Evolutionary conservation across 2,113 vertebrate genomes (phyloP), one percentile per base, ranked within the genome.

Genomic region (Pavo muticus): DNA sequence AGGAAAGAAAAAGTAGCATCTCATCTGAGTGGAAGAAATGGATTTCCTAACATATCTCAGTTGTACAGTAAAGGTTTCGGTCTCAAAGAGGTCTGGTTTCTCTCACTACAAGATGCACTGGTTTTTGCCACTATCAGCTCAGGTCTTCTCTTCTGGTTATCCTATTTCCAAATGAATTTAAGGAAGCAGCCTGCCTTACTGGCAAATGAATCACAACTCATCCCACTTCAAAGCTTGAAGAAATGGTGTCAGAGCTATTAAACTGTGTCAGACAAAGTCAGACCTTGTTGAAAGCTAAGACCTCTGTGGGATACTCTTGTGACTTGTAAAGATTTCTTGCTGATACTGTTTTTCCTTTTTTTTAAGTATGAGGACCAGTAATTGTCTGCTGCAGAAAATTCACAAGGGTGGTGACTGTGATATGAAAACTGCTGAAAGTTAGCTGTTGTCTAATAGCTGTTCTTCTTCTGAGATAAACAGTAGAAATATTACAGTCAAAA

Each of bases 401-500:
- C 47, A 77, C 11, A n/a, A 54, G 32, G 6, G 3, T 60, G 7
- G 14, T 32, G 35, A 27, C 23, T 37, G 20, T 69, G 57, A 39
- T 37, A 50, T 0, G 2, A 89, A 25, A 21, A 56, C 47, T 44
- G 39, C 45, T 76, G 32, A 50, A 80, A 84, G 50, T 81, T 64
- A 71, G 11, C 27, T 84, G 27, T 59, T 73, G 50, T 63, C 76
- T 60, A 83, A 56, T 32, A 92, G 57, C 16, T 84, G 30, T 8
- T 90, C 47, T 61, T 84, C 40, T 84, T 90, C 88, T 60, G 68
- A 85, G 64, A 50, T 29, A 77, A 74, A 60, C 24, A 68, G 63
- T 37, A 80, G 50, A 68, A 97, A 89, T 42, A 70, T 40, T 91
- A 67, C 18, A 52, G 60, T 37, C 52, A 93, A 93, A 96, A 91